A percentile compares a stretch with the other conserved stretches of the same genome.
Evolutionary conservation across 2,797 vertebrate genomes (phyloP).

Genomic region (Thunnus albacares): DNA sequence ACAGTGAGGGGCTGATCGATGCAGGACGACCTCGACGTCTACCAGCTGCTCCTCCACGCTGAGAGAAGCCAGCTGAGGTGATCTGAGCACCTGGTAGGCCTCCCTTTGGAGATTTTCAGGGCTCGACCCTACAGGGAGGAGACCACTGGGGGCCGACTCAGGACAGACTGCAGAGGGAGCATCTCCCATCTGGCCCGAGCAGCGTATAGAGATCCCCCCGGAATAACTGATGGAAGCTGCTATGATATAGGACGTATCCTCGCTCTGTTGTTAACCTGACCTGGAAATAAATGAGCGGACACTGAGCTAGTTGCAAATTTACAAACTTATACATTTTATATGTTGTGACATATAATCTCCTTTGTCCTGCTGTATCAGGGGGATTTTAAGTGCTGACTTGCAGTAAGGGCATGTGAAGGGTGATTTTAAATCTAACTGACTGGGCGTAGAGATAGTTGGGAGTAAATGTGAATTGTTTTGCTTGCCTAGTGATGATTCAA

Average conservation of each 20-base stretch:
- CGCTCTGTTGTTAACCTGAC: neutral
- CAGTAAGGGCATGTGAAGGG: too few species aligned
- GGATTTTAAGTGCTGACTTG: too few species aligned
- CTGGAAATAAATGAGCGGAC: too few species aligned
- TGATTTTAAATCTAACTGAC: too few species aligned
- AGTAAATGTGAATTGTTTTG: too few species aligned
- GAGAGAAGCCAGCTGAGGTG: constrained; percentile 1
- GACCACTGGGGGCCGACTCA: neutral
- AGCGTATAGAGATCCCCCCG: neutral
- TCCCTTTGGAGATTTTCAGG: constrained; percentile 21
- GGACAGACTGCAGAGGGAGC: neutral
- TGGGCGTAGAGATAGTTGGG: too few species aligned
- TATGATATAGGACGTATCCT: neutral
- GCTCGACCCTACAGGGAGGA: constrained; percentile 9
- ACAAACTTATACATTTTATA: too few species aligned
- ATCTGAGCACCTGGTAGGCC: constrained; percentile 6
- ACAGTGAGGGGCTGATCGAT: neutral
- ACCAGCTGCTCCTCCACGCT: constrained; percentile 3
- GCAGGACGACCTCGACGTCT: constrained; percentile 2
- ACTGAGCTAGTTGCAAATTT: neutral
- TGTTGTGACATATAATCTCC: too few species aligned
- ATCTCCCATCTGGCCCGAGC: constrained; percentile 20
- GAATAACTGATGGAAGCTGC: constrained; percentile 6
- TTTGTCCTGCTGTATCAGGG: too few species aligned
- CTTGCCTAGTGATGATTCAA: too few species aligned